These are phyloP conservation scores for Triplophysa bombifrons DNA, from an alignment of 2,797 vertebrate genomes.

Conservation along the genomic window DNA sequence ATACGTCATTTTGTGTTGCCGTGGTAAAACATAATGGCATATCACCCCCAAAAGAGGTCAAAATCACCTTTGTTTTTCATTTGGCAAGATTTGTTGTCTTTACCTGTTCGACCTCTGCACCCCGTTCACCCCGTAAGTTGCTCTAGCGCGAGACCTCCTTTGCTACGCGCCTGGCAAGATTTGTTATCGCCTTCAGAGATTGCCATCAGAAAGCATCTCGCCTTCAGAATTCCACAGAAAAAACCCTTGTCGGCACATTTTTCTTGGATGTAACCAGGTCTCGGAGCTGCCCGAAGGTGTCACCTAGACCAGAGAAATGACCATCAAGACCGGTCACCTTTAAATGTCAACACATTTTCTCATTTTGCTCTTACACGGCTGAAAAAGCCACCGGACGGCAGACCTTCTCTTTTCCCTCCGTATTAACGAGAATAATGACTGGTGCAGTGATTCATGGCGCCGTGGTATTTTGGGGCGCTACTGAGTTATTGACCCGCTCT, in stretches of 20 bases:
- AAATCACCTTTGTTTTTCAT: neutral
- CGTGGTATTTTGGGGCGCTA: constrained; percentile 40
- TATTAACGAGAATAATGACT: constrained; percentile 39
- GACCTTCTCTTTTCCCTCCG: constrained; percentile 24
- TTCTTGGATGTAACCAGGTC: neutral
- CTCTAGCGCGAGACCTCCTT: neutral
- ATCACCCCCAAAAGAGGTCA: neutral
- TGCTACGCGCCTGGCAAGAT: neutral
- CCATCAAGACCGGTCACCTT: constrained; percentile 40
- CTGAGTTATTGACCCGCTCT: constrained; percentile 48
- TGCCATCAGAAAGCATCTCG: neutral
- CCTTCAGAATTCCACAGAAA: constrained; percentile 8
- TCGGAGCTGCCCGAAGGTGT: constrained; percentile 7
- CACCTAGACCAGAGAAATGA: constrained; percentile 45
- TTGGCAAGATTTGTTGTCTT: neutral
- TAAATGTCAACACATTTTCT: constrained; percentile 51
- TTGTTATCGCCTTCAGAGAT: neutral
- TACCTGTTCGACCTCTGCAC: constrained; percentile 10
- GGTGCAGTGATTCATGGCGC: constrained; percentile 30
- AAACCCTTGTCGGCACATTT: constrained; percentile 12
- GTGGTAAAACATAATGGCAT: neutral
- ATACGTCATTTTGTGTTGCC: neutral
- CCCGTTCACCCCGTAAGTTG: constrained; percentile 16
- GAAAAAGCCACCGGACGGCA: constrained; percentile 34
- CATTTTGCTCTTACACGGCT: constrained; percentile 39